Conservation (phyloP, 2,113 vertebrate species). For the Bucco capensis region DNA sequence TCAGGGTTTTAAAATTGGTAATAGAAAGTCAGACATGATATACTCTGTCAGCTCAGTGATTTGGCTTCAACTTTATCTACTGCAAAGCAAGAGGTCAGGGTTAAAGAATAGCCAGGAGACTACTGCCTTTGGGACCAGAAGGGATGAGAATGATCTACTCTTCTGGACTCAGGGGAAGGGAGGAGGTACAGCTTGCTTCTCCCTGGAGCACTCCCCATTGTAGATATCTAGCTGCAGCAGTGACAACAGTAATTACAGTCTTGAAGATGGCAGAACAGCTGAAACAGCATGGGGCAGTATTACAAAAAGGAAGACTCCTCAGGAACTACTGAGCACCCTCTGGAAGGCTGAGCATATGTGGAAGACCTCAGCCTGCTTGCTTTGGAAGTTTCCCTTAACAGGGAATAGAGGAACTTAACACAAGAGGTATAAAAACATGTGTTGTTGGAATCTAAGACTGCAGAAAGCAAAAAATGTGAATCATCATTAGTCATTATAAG, state of each 20-base stretch:
- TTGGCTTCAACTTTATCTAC: not conserved
- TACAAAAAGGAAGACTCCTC: not conserved
- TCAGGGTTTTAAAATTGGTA: not conserved
- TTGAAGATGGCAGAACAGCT: not conserved
- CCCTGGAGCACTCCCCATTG: not conserved
- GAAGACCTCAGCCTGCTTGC: not conserved
- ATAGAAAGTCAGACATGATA: not conserved
- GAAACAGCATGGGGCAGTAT: not conserved
- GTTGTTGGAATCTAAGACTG: not conserved
- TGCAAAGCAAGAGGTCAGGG: not conserved
- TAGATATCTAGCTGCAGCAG: not conserved
- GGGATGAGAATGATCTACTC: not conserved
- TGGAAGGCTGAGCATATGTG: not conserved
- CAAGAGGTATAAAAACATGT: not conserved
- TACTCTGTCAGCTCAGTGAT: not conserved
- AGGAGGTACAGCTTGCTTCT: not conserved
- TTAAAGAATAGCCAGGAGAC: constrained; percentile 22
- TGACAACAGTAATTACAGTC: constrained; percentile 34
- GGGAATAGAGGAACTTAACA: not conserved
- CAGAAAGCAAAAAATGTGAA: not conserved
- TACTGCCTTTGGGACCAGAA: not conserved
- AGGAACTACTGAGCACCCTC: not conserved
- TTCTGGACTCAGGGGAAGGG: not conserved
- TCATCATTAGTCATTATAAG: constrained; percentile 58
- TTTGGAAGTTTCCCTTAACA: not conserved